Conservation (phyloP, 2,797 vertebrate genomes). For the Threskiornis aethiopicus region DNA sequence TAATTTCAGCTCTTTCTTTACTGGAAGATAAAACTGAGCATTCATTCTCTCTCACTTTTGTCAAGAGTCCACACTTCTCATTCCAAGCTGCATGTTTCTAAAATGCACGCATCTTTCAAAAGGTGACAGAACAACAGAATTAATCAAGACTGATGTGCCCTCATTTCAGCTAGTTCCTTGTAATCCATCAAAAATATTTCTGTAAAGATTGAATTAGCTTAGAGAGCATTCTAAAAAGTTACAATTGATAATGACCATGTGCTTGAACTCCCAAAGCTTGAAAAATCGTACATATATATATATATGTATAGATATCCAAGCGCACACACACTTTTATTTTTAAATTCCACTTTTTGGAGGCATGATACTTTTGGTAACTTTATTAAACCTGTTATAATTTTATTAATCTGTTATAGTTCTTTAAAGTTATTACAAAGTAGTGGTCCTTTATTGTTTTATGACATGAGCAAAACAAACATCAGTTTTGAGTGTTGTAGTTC, state of each 20-base stretch:
- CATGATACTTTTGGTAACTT: background rate
- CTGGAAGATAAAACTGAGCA: background rate
- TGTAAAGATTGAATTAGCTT: background rate
- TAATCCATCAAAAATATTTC: background rate
- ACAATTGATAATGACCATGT: background rate
- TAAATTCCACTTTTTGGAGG: background rate
- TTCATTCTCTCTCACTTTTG: background rate
- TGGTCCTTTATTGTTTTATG: background rate
- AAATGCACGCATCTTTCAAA: background rate
- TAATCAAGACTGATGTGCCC: background rate
- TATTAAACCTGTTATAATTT: background rate
- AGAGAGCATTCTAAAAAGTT: background rate
- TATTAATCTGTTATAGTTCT: background rate
- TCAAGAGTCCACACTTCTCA: background rate
- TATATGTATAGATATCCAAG: background rate
- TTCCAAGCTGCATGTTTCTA: background rate
- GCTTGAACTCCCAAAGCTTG: background rate
- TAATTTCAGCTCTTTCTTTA: background rate
- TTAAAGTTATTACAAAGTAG: background rate
- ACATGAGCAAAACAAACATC: background rate
- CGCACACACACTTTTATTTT: fast-evolving
- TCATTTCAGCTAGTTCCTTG: background rate
- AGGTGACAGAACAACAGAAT: background rate
- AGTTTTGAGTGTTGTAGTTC: background rate
- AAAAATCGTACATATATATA: background rate